Conservation (phyloP, 2,113 vertebrate genomes). For the Planiliza haematocheilus region DNA sequence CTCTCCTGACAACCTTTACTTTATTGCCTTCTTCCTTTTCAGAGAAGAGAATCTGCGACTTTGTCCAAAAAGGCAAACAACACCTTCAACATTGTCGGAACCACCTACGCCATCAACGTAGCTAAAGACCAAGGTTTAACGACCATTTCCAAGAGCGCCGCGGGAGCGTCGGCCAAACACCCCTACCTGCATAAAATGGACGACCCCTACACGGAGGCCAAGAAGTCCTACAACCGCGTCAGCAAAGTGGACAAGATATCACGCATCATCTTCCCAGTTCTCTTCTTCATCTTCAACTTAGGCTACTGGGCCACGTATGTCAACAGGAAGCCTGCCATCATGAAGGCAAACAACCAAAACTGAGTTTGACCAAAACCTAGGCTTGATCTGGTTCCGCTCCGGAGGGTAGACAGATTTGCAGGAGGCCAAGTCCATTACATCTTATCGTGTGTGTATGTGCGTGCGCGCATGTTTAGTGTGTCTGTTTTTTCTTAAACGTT, state of each 20-base stretch:
- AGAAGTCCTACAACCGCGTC: slow-evolving; percentile 98
- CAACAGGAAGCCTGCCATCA: slow-evolving; percentile 95
- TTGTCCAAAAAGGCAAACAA: slow-evolving; percentile 96
- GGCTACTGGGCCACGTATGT: slow-evolving; percentile 99
- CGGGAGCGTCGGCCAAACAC: slow-evolving; percentile 79
- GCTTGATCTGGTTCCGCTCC: slow-evolving; percentile 47
- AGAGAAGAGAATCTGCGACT: slow-evolving; percentile 94
- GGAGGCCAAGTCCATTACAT: slow-evolving; percentile 72
- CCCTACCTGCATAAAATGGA: slow-evolving; percentile 83
- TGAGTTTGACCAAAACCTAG: slow-evolving; percentile 71
- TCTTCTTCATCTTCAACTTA: slow-evolving; percentile 99
- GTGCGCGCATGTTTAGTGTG: slow-evolving; percentile 32
- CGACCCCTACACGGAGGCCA: slow-evolving; percentile 91
- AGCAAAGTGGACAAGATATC: slow-evolving; percentile 99
- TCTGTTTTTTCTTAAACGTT: slow-evolving; percentile 62
- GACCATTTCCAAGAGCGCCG: slow-evolving; percentile 93
- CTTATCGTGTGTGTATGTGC: slow-evolving; percentile 40
- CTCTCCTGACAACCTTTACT: slow-evolving; percentile 66
- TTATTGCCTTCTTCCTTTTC: slow-evolving; percentile 74
- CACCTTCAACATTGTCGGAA: slow-evolving; percentile 98
- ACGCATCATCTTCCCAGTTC: slow-evolving; percentile 96
- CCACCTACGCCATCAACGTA: slow-evolving; percentile 95
- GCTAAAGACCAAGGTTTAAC: slow-evolving; percentile 93
- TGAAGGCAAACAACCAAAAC: slow-evolving; percentile 93
- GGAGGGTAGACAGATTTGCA: slow-evolving; percentile 50